These are phyloP conservation scores for Gavia stellata DNA, from an alignment of 2,113 vertebrate genomes.

Conservation along the genomic window DNA sequence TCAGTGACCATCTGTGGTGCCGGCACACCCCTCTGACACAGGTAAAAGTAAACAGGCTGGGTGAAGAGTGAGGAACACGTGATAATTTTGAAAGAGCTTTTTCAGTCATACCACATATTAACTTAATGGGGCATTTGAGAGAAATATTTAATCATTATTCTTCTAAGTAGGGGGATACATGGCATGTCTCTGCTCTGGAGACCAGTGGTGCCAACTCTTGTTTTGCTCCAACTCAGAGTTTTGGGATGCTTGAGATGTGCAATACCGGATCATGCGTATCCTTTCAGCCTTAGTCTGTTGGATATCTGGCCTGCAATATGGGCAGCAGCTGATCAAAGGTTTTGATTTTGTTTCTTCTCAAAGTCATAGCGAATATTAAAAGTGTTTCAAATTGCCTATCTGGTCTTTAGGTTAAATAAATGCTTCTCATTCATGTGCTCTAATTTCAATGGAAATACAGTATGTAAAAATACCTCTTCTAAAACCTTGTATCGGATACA, in stretches of 20 bases:
- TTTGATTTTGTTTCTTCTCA: neutral
- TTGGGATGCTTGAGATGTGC: neutral
- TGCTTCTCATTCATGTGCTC: neutral
- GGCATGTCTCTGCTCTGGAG: neutral
- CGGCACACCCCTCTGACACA: neutral
- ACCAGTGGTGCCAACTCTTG: neutral
- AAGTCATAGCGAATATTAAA: neutral
- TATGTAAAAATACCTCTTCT: neutral
- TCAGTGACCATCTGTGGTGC: neutral
- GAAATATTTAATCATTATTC: neutral
- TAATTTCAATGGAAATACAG: neutral
- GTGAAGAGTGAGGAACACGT: neutral
- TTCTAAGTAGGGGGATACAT: neutral
- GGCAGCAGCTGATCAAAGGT: neutral
- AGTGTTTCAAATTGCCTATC: neutral
- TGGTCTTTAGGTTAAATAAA: neutral
- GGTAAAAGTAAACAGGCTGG: neutral
- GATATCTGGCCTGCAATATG: neutral
- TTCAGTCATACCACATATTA: neutral
- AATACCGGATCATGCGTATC: neutral
- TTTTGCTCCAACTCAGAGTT: neutral
- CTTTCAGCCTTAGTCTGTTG: neutral
- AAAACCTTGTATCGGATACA: neutral
- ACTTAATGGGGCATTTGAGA: neutral
- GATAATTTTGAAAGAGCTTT: neutral